Conservation (phyloP, 23 tunicate species). For the Ciona savignyi region DNA sequence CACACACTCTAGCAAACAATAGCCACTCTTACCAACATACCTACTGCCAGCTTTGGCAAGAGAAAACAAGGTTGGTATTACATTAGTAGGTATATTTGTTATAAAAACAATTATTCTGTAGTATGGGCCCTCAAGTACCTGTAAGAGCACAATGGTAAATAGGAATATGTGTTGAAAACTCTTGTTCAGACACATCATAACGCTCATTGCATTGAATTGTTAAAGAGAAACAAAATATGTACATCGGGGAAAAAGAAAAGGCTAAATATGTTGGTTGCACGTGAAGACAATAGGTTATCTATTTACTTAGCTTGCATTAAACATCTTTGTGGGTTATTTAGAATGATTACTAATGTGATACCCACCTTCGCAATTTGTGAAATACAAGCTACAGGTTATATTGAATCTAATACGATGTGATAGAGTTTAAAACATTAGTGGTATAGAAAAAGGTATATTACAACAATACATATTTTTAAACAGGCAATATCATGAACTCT, state of each 20-base stretch:
- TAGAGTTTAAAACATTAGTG: too few relatives aligned
- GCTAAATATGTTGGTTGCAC: neutral
- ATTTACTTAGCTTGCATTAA: too few relatives aligned
- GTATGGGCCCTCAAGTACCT: neutral
- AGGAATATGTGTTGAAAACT: neutral
- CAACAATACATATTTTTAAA: too few relatives aligned
- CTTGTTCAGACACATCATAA: neutral
- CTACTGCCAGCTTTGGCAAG: neutral
- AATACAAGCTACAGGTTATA: too few relatives aligned
- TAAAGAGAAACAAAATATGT: neutral
- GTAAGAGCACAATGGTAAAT: neutral
- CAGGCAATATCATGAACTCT: too few relatives aligned
- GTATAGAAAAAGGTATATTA: too few relatives aligned
- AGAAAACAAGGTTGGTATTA: neutral
- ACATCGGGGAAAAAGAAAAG: neutral
- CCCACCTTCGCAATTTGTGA: too few relatives aligned
- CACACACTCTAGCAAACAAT: too few relatives aligned
- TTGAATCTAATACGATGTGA: too few relatives aligned
- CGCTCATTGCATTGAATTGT: neutral
- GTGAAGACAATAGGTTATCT: neutral
- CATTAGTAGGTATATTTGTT: neutral
- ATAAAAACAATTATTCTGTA: neutral
- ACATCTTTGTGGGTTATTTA: too few relatives aligned
- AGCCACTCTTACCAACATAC: too few relatives aligned
- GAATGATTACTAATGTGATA: too few relatives aligned